Evolutionary conservation across 2,888 invertebrate species (phyloP), one percentile per base, ranked within the genome.

Genomic region (Ichneumoninae sp.): DNA sequence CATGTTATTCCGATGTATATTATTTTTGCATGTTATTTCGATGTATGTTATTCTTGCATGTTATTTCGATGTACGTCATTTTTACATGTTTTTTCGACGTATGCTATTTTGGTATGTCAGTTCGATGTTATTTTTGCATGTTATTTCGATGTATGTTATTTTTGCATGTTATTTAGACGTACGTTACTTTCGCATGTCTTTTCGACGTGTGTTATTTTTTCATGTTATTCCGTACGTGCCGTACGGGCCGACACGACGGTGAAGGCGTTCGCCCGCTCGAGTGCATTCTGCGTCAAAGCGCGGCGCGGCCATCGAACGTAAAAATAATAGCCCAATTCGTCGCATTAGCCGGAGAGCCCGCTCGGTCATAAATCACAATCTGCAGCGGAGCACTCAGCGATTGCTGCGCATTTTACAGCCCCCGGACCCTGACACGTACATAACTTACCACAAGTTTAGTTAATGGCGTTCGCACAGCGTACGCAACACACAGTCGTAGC

Each of bases 281-380:
- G 5, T 50, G 47, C n/a, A 62, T 62, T 74, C 10, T 6, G n/a
- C 62, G 72, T 44, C 16, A 40, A 26, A 54, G 19, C 74, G 60
- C 60, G 33, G 47, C 57, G 54, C 30, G 62, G 74, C 74, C 74
- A 10, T 74, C 74, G 74, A 78, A 78, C 60, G 82, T 82, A 71
- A 84, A 85, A 86, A 83, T 82, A 82, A 80, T 72, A 78, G 69
- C 54, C 57, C 44, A 78, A 87, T 86, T 86, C 62, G 86, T 77
- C 69, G 74, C 84, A 62, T 79, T 66, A 70, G 65, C 65, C 70
- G 33, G 33, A 74, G 19, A 40, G 26, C 66, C 16, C 74, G 33
- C 40, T 68, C 62, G 72, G 70, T 70, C 68, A 87, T 88, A 88
- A 88, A 89, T 90, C 88, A 87, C 86, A 89, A 89, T 89, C 85